Evolutionary conservation across 64 coral and sea anemone species (phyloP), one percentile per base, ranked within the genome.

Genomic region (Pocillopora verrucosa): DNA sequence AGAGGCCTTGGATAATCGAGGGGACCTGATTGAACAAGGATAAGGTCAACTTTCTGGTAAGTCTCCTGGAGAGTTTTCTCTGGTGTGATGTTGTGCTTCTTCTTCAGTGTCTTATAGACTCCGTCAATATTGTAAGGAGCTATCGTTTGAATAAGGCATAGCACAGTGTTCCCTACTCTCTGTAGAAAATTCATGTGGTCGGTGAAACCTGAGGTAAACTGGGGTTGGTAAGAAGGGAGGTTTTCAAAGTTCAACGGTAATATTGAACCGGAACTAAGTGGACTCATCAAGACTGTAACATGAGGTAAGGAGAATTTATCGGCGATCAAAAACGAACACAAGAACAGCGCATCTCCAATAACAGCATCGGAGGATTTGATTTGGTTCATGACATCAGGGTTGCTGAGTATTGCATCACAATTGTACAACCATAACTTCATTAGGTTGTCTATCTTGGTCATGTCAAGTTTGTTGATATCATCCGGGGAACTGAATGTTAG

Each of bases 241-340:
- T 59, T 13, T 61, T 58, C 78, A 62, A 80, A 14, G 59, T 80
- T 80, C 34, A 34, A 61, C 9, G 78, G 58, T 1, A 62, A 14
- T 1, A 11, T 14, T 11, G 25, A 30, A 14, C 24, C 58, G 15
- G 78, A 16, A 35, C 58, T 80, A 4, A 80, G 59, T 0, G 59
- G 25, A 24, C 78, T 80, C 89, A 65, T 45, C 10, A 37, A 16
- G 25, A 91, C 56, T 7, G 59, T 61, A 1, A 91, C 81, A 22
- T 91, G 89, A 35, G 89, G 80, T 35, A 84, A 25, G 20, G 38
- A 70, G 67, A 91, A 77, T 60, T 75, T 84, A 69, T 86, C 89
- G 76, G 89, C 89, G 10, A 85, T 70, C 34, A 91, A 69, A 37
- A 24, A 34, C 45, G 80, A 83, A 61, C 89, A 91, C 59, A 57